Base-by-base conservation (phyloP, 2,797 vertebrate species). In the Gila robusta region DNA sequence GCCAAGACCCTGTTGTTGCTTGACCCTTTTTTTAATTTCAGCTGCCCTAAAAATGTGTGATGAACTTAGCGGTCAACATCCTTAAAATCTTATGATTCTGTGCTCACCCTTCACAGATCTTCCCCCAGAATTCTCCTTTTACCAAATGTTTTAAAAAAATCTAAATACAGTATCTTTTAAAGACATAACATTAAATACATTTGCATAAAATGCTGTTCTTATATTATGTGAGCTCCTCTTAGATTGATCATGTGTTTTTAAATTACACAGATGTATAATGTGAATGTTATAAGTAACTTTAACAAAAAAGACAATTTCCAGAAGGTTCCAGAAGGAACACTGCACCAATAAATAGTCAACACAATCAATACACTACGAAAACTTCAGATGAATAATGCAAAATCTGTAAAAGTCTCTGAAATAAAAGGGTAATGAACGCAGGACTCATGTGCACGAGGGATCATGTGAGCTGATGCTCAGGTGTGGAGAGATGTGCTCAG, bases 401-500 rank as follows among this genome's bases (percentile, higher is more conserved):
- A 23, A 76, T 74, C 3, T 9, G 32, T 56, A 3, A 66, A 66
- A 66, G 17, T 8, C 2, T 64, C 26, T 17, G 62, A 32, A 66
- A 16, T 59, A 4, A 54, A 35, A 35, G 26, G 2, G 11, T n/a
- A 59, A 39, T 17, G 74, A 59, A n/a, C 11, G 47, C 47, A 39
- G 28, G 44, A 67, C 73, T 39, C 44, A 41, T 47, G 54, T 66
- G 64, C 59, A 64, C 66, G 47, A 12, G 59, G 28, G 64, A 80
- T 11, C 1, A 9, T 26, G 16, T 79, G 56, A 1, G 44, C 47
- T 41, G 19, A 41, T 81, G 74, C 86, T 84, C 87, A 82, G 74
- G 81, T 78, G 77, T 86, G 89, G 86, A 88, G 64, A 81, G 77
- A 78, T 78, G 74, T 7, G 74, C 77, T 79, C 85, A 89, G 79